phyloP scores from a whole-genome alignment of 2,888 invertebrate genomes.

The Hypomecis atomaria region DNA sequence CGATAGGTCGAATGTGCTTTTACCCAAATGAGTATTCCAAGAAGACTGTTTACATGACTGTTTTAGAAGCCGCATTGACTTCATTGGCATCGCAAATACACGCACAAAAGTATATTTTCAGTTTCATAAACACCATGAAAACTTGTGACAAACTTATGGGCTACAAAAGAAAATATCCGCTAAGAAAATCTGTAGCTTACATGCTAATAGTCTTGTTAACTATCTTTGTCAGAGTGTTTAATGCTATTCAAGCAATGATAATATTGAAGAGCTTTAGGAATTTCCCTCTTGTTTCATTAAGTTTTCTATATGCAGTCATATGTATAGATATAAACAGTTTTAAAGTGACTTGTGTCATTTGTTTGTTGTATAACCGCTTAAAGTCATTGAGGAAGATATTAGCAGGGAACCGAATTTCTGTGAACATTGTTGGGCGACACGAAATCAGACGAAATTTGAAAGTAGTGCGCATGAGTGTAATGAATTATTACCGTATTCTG shows the following conservation, averaged over 20 bases:
- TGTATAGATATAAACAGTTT: conserved; percentile 1
- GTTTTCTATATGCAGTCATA: background rate
- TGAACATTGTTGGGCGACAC: background rate
- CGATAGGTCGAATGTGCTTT: background rate
- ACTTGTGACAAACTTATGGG: conserved; percentile 4
- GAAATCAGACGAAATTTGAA: background rate
- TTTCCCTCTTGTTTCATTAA: background rate
- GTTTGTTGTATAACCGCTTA: background rate
- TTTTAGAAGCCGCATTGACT: background rate
- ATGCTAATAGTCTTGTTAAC: background rate
- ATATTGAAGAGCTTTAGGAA: background rate
- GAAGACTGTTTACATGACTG: background rate
- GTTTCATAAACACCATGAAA: background rate
- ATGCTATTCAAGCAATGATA: background rate
- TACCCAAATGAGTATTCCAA: background rate
- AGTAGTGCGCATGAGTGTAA: background rate
- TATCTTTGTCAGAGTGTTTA: background rate
- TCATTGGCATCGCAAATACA: conserved; percentile 2
- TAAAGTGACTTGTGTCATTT: background rate
- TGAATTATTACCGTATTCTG: conserved; percentile 8
- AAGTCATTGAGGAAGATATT: conserved; percentile 1
- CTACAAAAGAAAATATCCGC: background rate
- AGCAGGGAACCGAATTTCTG: background rate
- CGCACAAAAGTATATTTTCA: conserved; percentile 4
- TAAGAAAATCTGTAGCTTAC: background rate